Evolutionary conservation across 1,140 invertebrate genomes (phyloP).

Genomic region (Agrypnia vestita): DNA sequence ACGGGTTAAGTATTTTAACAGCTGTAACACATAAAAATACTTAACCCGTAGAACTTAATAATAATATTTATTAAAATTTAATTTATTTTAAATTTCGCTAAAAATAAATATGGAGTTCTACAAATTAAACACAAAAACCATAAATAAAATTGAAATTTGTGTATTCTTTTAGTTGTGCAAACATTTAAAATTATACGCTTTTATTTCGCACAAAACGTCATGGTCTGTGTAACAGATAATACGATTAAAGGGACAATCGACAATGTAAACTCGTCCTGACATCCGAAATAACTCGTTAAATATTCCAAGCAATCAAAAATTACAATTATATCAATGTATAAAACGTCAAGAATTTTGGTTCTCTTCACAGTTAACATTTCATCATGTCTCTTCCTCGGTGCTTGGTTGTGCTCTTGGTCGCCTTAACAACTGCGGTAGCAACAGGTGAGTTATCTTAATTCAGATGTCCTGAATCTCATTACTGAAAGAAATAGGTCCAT

Average conservation of each 20-base stretch:
- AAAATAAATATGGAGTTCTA: too few relatives aligned
- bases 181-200: too few relatives aligned
- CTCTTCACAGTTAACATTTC: background rate
- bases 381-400: slow-evolving; percentile 9
- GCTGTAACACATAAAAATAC: too few relatives aligned
- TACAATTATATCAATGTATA: slow-evolving; percentile 11
- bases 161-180: too few relatives aligned
- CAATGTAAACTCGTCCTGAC: background rate
- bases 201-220: too few relatives aligned
- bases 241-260: background rate
- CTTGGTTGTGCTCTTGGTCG: background rate
- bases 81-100: too few relatives aligned
- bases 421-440: background rate
- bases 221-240: background rate
- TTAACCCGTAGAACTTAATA: too few relatives aligned
- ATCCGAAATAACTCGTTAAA: background rate
- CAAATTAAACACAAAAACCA: too few relatives aligned
- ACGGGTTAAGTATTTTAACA: too few relatives aligned
- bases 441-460: slow-evolving; percentile 1
- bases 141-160: too few relatives aligned
- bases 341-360: background rate
- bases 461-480: background rate
- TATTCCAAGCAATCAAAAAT: background rate
- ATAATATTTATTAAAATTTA: too few relatives aligned
- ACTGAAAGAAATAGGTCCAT: background rate